A percentile compares a stretch with the other conserved stretches of the same genome.
Conservation (phyloP, 37 sponge, comb jelly and placozoan species). For the Spongilla lacustris region DNA sequence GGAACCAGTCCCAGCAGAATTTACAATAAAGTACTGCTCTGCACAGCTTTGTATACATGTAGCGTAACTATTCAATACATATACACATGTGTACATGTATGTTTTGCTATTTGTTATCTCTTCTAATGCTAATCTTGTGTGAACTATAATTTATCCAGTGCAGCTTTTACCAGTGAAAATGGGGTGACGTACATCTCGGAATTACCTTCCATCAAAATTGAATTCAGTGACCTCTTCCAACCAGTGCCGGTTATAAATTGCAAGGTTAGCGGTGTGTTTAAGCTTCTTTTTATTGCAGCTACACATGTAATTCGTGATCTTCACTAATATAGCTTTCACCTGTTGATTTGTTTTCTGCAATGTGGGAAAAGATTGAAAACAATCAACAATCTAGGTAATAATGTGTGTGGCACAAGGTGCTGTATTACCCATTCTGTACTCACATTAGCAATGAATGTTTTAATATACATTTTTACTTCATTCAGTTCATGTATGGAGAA, state of each 20-base stretch:
- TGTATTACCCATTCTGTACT: too few relatives aligned
- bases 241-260: slow-evolving; percentile 7
- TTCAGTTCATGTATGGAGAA: too few relatives aligned
- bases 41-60: too few relatives aligned
- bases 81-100: not conserved
- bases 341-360: not conserved
- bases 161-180: slow-evolving; percentile 60
- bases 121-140: not conserved
- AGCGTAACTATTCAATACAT: not conserved
- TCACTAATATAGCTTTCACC: not conserved
- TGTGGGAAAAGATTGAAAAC: slow-evolving; percentile 10
- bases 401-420: too few relatives aligned
- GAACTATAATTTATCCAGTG: slow-evolving; percentile 23
- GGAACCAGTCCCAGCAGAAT: slow-evolving; percentile 55
- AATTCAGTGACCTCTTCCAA: slow-evolving; percentile 64
- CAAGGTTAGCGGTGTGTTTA: too few relatives aligned
- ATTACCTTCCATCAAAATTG: slow-evolving; percentile 20
- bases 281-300: too few relatives aligned
- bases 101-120: too few relatives aligned
- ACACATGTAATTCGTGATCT: too few relatives aligned
- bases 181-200: slow-evolving; percentile 45
- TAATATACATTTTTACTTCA: too few relatives aligned
- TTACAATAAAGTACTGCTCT: slow-evolving; percentile 24
- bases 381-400: slow-evolving; percentile 1
- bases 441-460: too few relatives aligned